phyloP scores from a whole-genome alignment of 2,797 vertebrate species.

The Mormyrops attenuatus region DNA sequence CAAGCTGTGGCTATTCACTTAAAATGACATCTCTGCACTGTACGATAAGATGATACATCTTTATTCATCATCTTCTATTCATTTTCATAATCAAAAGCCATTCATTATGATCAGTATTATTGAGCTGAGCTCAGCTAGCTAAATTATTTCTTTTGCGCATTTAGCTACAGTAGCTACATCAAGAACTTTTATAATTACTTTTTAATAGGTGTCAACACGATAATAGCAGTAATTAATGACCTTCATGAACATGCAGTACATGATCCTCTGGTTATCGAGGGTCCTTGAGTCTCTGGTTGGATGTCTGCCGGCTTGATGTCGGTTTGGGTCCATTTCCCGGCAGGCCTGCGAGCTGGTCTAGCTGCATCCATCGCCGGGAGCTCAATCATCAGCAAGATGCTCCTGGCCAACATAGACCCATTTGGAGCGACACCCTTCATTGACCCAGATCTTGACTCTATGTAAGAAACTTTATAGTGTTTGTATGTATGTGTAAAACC shows the following conservation, averaged over 20 bases:
- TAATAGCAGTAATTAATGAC: not conserved
- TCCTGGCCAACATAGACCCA: conserved; percentile 92
- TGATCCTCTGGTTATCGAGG: not conserved
- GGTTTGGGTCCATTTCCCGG: not conserved
- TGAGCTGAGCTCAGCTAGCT: not conserved
- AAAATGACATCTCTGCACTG: not conserved
- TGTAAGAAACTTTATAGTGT: conserved; percentile 69
- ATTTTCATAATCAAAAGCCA: conserved; percentile 4
- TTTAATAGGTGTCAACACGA: not conserved
- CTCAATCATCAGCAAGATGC: conserved; percentile 99
- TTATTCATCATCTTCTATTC: not conserved
- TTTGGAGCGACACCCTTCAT: conserved; percentile 95
- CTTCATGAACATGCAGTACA: not conserved
- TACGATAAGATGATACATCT: not conserved
- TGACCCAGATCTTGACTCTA: conserved; percentile 88
- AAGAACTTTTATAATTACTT: not conserved
- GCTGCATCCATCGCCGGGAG: conserved; percentile 97
- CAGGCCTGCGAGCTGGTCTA: conserved; percentile 89
- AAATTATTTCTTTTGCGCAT: not conserved
- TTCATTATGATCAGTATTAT: not conserved
- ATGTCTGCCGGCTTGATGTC: not conserved
- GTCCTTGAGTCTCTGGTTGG: not conserved
- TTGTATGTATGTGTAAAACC: not conserved
- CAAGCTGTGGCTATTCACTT: not conserved
- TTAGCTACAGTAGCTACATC: not conserved